Percentiles rank a stretch among this genome's conserved stretches.
Conservation (phyloP, 2,888 invertebrate species). For the Heliconius ismenius region DNA sequence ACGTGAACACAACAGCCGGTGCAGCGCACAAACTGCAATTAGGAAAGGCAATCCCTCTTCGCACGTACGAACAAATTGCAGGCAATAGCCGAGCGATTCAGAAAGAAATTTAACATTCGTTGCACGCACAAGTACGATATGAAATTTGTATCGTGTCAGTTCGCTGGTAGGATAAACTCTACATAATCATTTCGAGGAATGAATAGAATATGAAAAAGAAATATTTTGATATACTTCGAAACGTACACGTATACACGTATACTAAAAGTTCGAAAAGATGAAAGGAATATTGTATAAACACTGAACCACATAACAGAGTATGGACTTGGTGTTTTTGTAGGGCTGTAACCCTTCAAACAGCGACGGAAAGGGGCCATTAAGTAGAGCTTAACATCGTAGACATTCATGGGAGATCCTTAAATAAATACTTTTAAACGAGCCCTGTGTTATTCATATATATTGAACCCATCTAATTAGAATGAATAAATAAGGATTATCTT, state of each 20-base stretch:
- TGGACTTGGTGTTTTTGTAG: slow-evolving; percentile 39
- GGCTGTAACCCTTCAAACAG: slow-evolving; percentile 42
- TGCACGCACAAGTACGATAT: slow-evolving; percentile 42
- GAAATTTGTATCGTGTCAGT: slow-evolving; percentile 36
- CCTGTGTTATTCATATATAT: slow-evolving; percentile 44
- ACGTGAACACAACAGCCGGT: slow-evolving; percentile 38
- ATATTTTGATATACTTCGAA: not conserved
- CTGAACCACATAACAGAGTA: slow-evolving; percentile 30
- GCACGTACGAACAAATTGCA: slow-evolving; percentile 78
- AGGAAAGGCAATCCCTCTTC: slow-evolving; percentile 69
- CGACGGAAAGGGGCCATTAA: slow-evolving; percentile 63
- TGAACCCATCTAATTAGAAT: slow-evolving; percentile 66
- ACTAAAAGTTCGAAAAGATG: slow-evolving; percentile 27
- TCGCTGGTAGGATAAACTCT: slow-evolving; percentile 40
- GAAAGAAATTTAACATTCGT: slow-evolving; percentile 46
- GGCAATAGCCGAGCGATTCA: slow-evolving; percentile 53
- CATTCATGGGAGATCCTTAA: slow-evolving; percentile 57
- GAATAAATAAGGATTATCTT: slow-evolving; percentile 76
- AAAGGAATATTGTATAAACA: slow-evolving; percentile 32
- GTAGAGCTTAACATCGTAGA: slow-evolving; percentile 56
- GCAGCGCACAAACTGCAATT: slow-evolving; percentile 56
- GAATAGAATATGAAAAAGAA: not conserved
- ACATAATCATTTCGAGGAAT: slow-evolving; percentile 31
- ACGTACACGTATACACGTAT: not conserved
- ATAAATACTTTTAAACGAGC: slow-evolving; percentile 62